phyloP scores from a whole-genome alignment of 2,113 vertebrate genomes.

The Strigops habroptila region DNA sequence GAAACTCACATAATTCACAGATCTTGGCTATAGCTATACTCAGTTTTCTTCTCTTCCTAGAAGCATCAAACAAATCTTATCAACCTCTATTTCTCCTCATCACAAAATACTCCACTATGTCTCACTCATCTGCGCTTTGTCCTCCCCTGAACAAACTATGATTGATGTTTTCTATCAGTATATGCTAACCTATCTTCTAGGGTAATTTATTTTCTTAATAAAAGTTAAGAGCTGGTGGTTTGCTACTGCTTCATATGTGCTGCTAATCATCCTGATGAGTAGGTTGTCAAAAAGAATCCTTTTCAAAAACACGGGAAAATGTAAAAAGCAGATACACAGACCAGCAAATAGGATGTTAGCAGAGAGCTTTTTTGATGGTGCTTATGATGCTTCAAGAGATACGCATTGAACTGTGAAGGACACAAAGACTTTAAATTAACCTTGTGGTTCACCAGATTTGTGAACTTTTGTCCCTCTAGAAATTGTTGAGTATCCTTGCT shows the following conservation, averaged over 20 bases:
- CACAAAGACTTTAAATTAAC: neutral
- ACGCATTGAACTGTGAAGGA: neutral
- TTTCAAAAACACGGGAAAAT: neutral
- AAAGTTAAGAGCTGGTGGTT: slow-evolving; percentile 47
- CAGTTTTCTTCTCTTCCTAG: neutral
- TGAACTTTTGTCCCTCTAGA: neutral
- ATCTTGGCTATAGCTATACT: neutral
- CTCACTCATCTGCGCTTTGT: neutral
- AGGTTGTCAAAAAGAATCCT: slow-evolving; percentile 13
- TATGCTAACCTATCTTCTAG: slow-evolving; percentile 21
- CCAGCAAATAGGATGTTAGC: neutral
- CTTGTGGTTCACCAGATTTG: neutral
- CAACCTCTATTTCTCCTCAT: neutral
- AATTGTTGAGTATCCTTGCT: neutral
- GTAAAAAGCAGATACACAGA: neutral
- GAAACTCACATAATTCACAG: neutral
- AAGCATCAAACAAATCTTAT: neutral
- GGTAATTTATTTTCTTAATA: slow-evolving; percentile 63
- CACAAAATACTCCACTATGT: neutral
- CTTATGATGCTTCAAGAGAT: neutral
- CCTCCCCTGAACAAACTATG: slow-evolving; percentile 35
- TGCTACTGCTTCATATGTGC: neutral
- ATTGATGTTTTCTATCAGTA: slow-evolving; percentile 58
- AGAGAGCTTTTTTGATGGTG: neutral
- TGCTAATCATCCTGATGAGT: slow-evolving; percentile 41